These are phyloP conservation scores for Pangasius djambal DNA, from an alignment of 2,797 vertebrate genomes.

Conservation along the genomic window DNA sequence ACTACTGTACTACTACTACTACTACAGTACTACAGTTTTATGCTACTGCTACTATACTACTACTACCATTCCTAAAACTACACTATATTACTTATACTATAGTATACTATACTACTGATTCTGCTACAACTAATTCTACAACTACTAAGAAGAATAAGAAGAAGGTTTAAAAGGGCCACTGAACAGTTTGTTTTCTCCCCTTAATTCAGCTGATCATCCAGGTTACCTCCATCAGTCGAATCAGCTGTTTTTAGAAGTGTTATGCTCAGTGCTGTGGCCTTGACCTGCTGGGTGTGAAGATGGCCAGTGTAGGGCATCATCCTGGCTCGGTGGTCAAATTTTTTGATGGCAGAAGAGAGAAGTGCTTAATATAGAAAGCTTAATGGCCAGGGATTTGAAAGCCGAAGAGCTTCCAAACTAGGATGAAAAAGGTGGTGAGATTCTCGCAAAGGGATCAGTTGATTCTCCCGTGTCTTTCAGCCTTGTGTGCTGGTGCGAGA, in stretches of 20 bases:
- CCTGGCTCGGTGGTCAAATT: constrained; percentile 18
- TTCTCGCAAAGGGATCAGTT: constrained; percentile 65
- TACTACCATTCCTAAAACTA: background rate
- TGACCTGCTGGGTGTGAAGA: constrained; percentile 23
- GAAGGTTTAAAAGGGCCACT: no score
- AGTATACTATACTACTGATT: background rate
- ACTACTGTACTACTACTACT: background rate
- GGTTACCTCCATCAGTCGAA: background rate
- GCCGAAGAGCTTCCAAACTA: constrained; percentile 63
- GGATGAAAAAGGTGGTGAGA: constrained; percentile 70
- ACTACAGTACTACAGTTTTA: background rate
- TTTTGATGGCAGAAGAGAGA: constrained; percentile 35
- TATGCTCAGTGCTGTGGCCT: background rate
- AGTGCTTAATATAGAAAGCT: constrained; percentile 73
- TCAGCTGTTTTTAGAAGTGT: background rate
- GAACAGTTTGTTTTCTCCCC: background rate
- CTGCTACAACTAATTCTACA: background rate
- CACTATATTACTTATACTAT: background rate
- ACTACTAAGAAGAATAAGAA: background rate
- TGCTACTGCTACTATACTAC: background rate
- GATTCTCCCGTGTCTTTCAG: constrained; percentile 58
- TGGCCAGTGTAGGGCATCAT: constrained; percentile 5
- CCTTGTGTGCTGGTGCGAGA: constrained; percentile 25
- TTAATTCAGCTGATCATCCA: background rate
- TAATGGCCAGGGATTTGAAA: constrained; percentile 63